Percentiles rank a stretch among this genome's conserved stretches.
Evolutionary conservation across 2,113 vertebrate species (phyloP).

Genomic region (Atlantisia rogersi): DNA sequence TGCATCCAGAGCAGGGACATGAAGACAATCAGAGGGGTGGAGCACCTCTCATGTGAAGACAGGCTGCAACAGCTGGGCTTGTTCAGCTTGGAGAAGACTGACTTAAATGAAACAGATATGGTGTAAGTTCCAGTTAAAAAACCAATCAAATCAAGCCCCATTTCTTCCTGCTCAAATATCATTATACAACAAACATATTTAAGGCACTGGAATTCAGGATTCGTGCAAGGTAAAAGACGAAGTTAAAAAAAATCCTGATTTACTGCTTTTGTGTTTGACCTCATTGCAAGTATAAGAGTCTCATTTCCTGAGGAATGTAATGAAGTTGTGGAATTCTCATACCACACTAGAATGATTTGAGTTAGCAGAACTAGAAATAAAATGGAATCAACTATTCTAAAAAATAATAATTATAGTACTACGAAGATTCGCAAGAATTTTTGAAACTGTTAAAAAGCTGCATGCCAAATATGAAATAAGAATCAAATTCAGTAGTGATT

Average conservation of each 20-base stretch:
- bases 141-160: not conserved
- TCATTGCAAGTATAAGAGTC: not conserved
- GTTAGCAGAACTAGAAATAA: not conserved
- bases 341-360: not conserved
- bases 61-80: too few relatives aligned
- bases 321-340: not conserved
- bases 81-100: too few relatives aligned
- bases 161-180: not conserved
- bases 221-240: not conserved
- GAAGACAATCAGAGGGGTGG: too few relatives aligned
- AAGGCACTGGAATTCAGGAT: not conserved
- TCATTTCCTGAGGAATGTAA: constrained; percentile 25
- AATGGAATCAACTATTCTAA: not conserved
- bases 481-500: not conserved
- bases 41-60: too few relatives aligned
- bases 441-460: not conserved
- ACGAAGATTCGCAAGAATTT: not conserved
- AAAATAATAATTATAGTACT: not conserved
- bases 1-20: too few relatives aligned
- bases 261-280: not conserved
- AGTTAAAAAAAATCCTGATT: not conserved
- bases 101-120: not conserved
- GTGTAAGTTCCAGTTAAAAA: not conserved
- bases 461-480: not conserved
- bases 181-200: not conserved